Evolutionary conservation across 2,113 vertebrate genomes (phyloP), one percentile per base, ranked within the genome.

Genomic region (Leptodactylus fuscus): DNA sequence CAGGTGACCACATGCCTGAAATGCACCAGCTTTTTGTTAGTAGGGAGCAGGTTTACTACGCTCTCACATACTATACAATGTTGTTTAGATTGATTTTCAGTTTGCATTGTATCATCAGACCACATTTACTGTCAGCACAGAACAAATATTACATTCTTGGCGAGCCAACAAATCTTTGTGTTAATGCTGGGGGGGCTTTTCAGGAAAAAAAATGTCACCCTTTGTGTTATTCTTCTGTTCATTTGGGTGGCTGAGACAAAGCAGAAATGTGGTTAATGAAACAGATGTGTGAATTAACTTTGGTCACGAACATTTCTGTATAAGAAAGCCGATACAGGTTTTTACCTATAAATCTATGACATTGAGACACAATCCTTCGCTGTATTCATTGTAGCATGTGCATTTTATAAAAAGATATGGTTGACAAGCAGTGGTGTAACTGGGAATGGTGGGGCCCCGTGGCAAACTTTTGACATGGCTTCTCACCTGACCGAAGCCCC

Each of bases 221-320:
- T 83, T 74, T 75, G 36, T 74, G n/a, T 58, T 83, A 74, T 83
- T 74, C 51, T 82, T 82, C 32, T 27, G 67, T 73, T 82, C 22
- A 71, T n/a, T 48, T 71, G 67, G 67, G 67, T 46, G 70, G 81
- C 65, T 74, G 69, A 83, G 81, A 83, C 81, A 83, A 83, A 74
- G 81, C 81, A 83, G 81, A 83, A 74, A 74, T 58, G 81, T 58
- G 51, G 32, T 74, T 83, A 83, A 83, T 74, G 69, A 71, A 83
- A 75, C 70, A 60, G 53, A 55, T 62, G 51, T 22, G 24, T 34
- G 27, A 36, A 38, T 83, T 83, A 74, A 62, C 41, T 62, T 83
- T 74, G 76, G 5, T n/a, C 6, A 1, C 0, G 71, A 48, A 65
- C 70, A 44, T 75, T 75, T 75, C 53, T 46, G 51, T 58, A 74